Evolutionary conservation across 2,113 vertebrate species (phyloP), one percentile per base, ranked within the genome.

Genomic region (Corythornis cristatus): DNA sequence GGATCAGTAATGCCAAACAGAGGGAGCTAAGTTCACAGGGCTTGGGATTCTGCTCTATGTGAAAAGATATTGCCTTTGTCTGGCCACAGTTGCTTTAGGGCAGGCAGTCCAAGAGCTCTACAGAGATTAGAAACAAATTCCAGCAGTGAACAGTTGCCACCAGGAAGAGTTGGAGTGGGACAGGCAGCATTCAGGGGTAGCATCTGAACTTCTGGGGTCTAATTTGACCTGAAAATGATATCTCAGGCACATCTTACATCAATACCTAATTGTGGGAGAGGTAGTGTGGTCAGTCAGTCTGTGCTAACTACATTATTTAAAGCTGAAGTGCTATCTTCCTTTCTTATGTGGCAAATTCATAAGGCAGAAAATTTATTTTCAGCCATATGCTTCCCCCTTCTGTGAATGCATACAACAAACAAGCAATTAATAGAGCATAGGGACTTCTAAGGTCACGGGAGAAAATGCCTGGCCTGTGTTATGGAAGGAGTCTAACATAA

Each of bases 1-100:
- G 31, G 96, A 95, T 95, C 91, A 92, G 97, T 87, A 94, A 95
- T 70, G 87, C 95, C 95, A 95, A 96, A 94, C 93, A 95, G 86
- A 94, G 95, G 87, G 88, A 96, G 85, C 96, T 96, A 92, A 86
- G 92, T 95, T 96, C 90, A 79, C 94, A 50, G 94, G 60, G 72
- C 93, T 96, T 87, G 93, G 81, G 96, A 91, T 96, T 83, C 76
- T 90, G 90, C 68, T 86, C 96, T 95, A 68, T 95, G 92, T 96
- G 95, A 87, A 93, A 92, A 95, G 89, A 93, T 76, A 83, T 93
- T 83, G 96, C 79, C 90, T 95, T 94, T 96, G 97, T 96, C 93
- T 89, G 85, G 91, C 87, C 95, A 65, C 23, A 64, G 89, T 94
- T 97, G 93, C 96, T 95, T 31, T 82, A 96, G 91, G 45, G 81